These are phyloP conservation scores for Drosophila fulvimacula DNA, from an alignment of 2,888 invertebrate genomes.

Conservation along the genomic window DNA sequence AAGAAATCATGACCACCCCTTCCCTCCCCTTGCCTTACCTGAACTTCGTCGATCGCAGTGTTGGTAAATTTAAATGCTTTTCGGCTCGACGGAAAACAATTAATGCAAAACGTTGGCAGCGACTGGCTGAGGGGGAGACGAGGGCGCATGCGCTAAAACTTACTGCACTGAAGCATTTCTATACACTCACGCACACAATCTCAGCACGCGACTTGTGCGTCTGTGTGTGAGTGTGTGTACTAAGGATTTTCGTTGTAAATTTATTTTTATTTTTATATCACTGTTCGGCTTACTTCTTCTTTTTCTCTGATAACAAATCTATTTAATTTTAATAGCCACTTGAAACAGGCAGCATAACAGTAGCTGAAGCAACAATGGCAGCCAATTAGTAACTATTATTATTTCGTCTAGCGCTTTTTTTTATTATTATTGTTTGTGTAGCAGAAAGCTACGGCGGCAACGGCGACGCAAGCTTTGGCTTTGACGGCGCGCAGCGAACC, in stretches of 20 bases:
- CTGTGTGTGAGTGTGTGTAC: conserved; percentile 49
- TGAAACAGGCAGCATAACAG: conserved; percentile 6
- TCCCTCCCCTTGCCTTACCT: conserved; percentile 24
- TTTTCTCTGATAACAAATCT: conserved; percentile 10
- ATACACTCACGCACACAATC: conserved; percentile 56
- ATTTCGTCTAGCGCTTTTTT: conserved; percentile 69
- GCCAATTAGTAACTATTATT: conserved; percentile 59
- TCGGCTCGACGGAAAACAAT: conserved; percentile 62
- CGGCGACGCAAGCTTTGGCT: conserved; percentile 40
- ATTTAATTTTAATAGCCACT: conserved; percentile 4
- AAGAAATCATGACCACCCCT: conserved; percentile 33
- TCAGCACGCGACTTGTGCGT: conserved; percentile 28
- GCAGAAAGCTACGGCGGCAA: conserved; percentile 46
- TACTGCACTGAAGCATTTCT: conserved; percentile 61
- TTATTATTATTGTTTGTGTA: conserved; percentile 77
- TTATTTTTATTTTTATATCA: conserved; percentile 71
- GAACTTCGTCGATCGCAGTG: conserved; percentile 53
- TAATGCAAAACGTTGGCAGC: conserved; percentile 65
- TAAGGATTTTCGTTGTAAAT: conserved; percentile 71
- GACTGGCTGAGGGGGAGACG: conserved; percentile 16
- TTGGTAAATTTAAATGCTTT: conserved; percentile 42
- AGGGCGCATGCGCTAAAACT: conserved; percentile 69
- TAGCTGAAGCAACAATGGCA: conserved; percentile 25
- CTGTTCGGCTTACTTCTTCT: conserved; percentile 18
- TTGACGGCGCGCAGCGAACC: conserved; percentile 40